Base-by-base conservation (phyloP, 2,113 vertebrate species). In the Hippocampus mohnikei region DNA sequence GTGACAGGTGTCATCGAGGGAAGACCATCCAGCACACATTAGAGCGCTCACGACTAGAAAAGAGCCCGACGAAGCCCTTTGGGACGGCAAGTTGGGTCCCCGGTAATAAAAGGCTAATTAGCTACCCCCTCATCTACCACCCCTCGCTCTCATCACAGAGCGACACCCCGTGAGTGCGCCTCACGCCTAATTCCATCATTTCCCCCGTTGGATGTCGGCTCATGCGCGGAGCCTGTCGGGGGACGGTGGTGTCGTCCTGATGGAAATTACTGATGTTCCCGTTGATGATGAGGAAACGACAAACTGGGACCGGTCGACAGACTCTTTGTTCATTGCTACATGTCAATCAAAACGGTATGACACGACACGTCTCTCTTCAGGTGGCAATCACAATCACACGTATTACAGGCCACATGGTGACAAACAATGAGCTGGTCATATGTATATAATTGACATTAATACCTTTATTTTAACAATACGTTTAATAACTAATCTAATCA, bases 61-160 rank as follows among this genome's bases (percentile, higher is more conserved):
- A 74, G 77, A 84, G 87, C 81, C 85, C 84, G 71, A 72, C 79
- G 29, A 79, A 61, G 68, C 81, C 85, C 81, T 82, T 68, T 16
- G 86, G 84, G 86, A 85, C 0, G 72, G 58, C 8, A 70, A 75
- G 65, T 68, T 75, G 0, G 66, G 76, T 82, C 80, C 83, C 83
- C 66, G 23, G 77, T 81, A 88, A 89, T 90, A 86, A 88, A 88
- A 86, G 86, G 83, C 76, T 87, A 88, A 90, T 90, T 89, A 90
- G 81, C 83, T 76, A 55, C 65, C 53, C 53, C 78, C 69, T 6
- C 77, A 63, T 53, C 52, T 50, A 60, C 75, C 21, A 55, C 66
- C 55, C 78, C 71, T 69, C 78, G 41, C 75, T 74, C 80, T 85
- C 83, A 82, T 89, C 80, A 84, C 56, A 33, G 72, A 77, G 78